These are phyloP conservation scores for Mimas tiliae DNA, from an alignment of 2,888 invertebrate species.

Conservation along the genomic window DNA sequence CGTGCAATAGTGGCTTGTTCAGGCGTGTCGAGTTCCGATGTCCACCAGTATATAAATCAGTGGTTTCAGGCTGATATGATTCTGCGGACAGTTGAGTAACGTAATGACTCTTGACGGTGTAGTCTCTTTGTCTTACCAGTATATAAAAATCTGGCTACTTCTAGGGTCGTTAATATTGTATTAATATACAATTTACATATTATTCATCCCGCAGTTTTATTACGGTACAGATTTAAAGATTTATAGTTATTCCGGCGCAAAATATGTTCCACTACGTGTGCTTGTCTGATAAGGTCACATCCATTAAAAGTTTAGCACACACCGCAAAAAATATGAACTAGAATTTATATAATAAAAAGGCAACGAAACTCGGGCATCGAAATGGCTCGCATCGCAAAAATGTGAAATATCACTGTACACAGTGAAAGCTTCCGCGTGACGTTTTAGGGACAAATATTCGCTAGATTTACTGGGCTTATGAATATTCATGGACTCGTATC, in stretches of 20 bases:
- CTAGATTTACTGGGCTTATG: slow-evolving; percentile 43
- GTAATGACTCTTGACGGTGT: too few relatives aligned
- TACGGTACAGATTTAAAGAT: slow-evolving; percentile 25
- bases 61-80: too few relatives aligned
- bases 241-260: slow-evolving; percentile 9
- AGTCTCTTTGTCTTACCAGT: too few relatives aligned
- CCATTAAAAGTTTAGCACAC: slow-evolving; percentile 8
- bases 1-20: too few relatives aligned
- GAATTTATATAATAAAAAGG: slow-evolving; percentile 47
- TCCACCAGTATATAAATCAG: too few relatives aligned
- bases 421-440: slow-evolving; percentile 46
- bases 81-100: too few relatives aligned
- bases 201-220: background rate
- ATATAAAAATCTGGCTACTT: too few relatives aligned
- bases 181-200: background rate
- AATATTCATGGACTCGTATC: slow-evolving; percentile 48
- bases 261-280: background rate
- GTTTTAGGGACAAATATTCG: slow-evolving; percentile 41
- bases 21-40: too few relatives aligned
- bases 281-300: slow-evolving; percentile 31
- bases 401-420: slow-evolving; percentile 52
- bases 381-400: slow-evolving; percentile 47
- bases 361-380: slow-evolving; percentile 46
- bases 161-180: too few relatives aligned
- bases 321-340: slow-evolving; percentile 32